Percentiles rank a stretch among this genome's conserved stretches.
phyloP scores from a whole-genome alignment of 1,140 invertebrate species.

The Oryctes rhinoceros region DNA sequence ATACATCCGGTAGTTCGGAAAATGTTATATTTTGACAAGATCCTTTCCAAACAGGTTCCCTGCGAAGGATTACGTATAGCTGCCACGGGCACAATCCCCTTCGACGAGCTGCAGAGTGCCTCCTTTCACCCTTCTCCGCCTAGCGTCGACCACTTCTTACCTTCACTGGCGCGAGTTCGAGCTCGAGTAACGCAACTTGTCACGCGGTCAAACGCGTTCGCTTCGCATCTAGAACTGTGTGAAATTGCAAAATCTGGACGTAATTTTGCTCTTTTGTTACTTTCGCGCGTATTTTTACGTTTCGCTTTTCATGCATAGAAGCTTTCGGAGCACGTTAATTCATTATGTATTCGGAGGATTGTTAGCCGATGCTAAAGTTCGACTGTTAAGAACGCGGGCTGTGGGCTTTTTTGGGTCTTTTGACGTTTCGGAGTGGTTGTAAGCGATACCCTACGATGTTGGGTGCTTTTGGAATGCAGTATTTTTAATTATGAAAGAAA shows the following conservation, averaged over 20 bases:
- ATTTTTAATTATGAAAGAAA: no score
- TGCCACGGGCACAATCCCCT: conserved; percentile 45
- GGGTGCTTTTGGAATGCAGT: no score
- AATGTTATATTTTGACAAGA: conserved; percentile 51
- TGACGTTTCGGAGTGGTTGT: no score
- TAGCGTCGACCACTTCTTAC: background rate
- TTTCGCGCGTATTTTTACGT: no score
- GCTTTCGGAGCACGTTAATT: no score
- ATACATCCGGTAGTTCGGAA: conserved; percentile 44
- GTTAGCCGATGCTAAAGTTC: no score
- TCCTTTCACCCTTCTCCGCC: background rate
- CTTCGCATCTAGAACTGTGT: conserved; percentile 52
- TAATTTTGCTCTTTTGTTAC: background rate
- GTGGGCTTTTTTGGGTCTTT: no score
- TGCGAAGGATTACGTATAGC: conserved; percentile 49
- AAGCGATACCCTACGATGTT: no score
- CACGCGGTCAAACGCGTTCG: conserved; percentile 49
- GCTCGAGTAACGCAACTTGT: conserved; percentile 45
- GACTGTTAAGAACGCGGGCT: no score
- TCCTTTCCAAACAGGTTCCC: conserved; percentile 48
- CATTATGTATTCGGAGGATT: no score
- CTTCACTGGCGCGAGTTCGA: background rate
- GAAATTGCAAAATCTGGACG: conserved; percentile 55
- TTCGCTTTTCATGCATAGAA: no score
- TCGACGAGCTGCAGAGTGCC: background rate